Conservation (phyloP, 2,797 vertebrate genomes). For the Rhinichthys osculus region DNA sequence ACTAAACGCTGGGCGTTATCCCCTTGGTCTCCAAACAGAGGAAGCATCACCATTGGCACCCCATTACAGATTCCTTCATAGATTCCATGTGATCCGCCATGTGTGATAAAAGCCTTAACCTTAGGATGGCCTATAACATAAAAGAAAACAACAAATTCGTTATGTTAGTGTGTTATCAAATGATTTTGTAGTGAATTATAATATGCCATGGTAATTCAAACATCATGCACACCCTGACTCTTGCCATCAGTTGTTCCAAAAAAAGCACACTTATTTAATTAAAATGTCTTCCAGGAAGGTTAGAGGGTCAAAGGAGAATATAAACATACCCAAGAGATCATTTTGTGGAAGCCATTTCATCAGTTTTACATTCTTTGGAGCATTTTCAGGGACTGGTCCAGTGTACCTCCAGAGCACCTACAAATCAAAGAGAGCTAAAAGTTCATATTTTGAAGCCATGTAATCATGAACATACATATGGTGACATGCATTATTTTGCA, state of each 20-base stretch:
- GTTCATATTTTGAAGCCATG: background rate
- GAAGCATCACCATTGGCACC: conserved; percentile 92
- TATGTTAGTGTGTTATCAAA: background rate
- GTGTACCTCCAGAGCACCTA: conserved; percentile 94
- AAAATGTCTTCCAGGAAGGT: background rate
- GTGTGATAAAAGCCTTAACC: conserved; percentile 89
- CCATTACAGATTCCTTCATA: conserved; percentile 92
- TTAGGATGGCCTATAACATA: conserved; percentile 84
- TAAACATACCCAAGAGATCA: conserved; percentile 87
- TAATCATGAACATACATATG: background rate
- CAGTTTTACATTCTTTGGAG: conserved; percentile 84
- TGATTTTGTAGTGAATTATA: background rate
- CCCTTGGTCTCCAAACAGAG: conserved; percentile 91
- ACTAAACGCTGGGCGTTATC: conserved; percentile 86
- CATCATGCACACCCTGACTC: background rate
- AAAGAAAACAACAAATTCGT: conserved; percentile 1
- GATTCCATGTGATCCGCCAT: conserved; percentile 88
- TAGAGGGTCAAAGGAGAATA: background rate
- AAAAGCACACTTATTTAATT: background rate
- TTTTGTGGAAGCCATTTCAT: conserved; percentile 96
- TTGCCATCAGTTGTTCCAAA: background rate
- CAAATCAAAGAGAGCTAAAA: conserved; percentile 13
- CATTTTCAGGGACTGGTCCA: conserved; percentile 76
- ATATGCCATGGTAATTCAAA: background rate
- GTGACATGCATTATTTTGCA: background rate